Evolutionary conservation across 1,140 invertebrate genomes (phyloP).

Genomic region (Cyrtorhinus lividipennis): DNA sequence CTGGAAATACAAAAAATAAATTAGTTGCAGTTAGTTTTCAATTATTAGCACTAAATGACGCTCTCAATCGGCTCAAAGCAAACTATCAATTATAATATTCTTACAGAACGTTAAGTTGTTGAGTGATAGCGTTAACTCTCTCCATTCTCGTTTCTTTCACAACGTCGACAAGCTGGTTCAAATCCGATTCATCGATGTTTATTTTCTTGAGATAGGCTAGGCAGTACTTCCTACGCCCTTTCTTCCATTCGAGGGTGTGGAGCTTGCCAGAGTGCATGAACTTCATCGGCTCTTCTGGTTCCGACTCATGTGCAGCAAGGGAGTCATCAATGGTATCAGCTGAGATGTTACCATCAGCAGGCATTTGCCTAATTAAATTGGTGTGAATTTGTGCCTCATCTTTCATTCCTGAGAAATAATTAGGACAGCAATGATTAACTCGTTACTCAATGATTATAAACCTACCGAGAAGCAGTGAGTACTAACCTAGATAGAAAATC

Average conservation of each 20-base stretch:
- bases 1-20: slow-evolving; percentile 15
- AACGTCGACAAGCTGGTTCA: slow-evolving; percentile 20
- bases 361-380: background rate
- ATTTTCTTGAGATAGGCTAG: slow-evolving; percentile 7
- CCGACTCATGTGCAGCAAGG: background rate
- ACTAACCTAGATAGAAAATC: slow-evolving; percentile 38
- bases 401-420: background rate
- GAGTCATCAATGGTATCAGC: background rate
- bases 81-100: background rate
- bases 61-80: background rate
- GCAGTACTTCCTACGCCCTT: slow-evolving; percentile 11
- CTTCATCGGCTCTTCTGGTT: background rate
- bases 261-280: background rate
- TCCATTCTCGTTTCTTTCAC: slow-evolving; percentile 24
- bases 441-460: background rate
- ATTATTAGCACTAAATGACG: background rate
- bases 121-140: slow-evolving; percentile 20
- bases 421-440: background rate
- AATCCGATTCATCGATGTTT: slow-evolving; percentile 14
- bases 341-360: background rate
- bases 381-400: slow-evolving; percentile 3
- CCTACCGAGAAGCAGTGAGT: background rate
- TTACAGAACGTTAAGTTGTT: too few species aligned
- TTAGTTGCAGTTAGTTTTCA: too few species aligned
- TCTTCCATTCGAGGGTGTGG: slow-evolving; percentile 2